phyloP scores from a whole-genome alignment of 2,888 invertebrate species.

The Geotrupes spiniger region DNA sequence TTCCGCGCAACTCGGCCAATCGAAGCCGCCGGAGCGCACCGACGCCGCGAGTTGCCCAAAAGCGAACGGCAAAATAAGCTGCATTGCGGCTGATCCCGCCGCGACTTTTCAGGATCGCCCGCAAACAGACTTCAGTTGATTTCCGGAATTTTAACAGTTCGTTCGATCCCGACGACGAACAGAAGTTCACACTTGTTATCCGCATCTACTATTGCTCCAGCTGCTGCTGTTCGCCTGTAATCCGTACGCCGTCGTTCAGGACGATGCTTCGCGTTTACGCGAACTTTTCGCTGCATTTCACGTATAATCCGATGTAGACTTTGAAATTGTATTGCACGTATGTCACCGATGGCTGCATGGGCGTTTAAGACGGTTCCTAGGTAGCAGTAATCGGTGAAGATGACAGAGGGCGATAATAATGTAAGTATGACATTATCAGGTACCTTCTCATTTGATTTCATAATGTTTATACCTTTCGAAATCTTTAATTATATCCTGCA shows the following conservation, averaged over 20 bases:
- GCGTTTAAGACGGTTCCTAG: constrained; percentile 1
- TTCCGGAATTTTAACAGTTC: constrained; percentile 24
- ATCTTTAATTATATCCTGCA: too few relatives aligned
- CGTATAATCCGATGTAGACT: too few relatives aligned
- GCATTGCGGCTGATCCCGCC: constrained; percentile 40
- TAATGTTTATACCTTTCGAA: too few relatives aligned
- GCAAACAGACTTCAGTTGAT: constrained; percentile 27
- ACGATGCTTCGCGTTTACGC: too few relatives aligned
- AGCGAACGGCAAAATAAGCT: constrained; percentile 36
- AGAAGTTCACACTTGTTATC: constrained; percentile 2
- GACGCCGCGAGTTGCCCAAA: constrained; percentile 27
- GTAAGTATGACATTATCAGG: constrained; percentile 14
- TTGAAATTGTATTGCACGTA: constrained; percentile 2
- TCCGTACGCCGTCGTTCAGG: too few relatives aligned
- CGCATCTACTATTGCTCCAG: constrained; percentile 1
- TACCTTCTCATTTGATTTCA: too few relatives aligned
- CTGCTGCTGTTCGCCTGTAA: background rate
- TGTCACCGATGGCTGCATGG: too few relatives aligned
- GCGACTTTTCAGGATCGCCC: constrained; percentile 34
- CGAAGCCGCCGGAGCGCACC: constrained; percentile 19
- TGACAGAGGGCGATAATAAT: constrained; percentile 19
- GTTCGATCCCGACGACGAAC: constrained; percentile 6
- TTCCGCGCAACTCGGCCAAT: constrained; percentile 29
- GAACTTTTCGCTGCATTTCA: too few relatives aligned
- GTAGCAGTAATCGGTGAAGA: constrained; percentile 12